A percentile compares a stretch with the other conserved stretches of the same genome.
Conservation (phyloP, 1,140 invertebrate genomes). For the Aradophagus sp. region DNA sequence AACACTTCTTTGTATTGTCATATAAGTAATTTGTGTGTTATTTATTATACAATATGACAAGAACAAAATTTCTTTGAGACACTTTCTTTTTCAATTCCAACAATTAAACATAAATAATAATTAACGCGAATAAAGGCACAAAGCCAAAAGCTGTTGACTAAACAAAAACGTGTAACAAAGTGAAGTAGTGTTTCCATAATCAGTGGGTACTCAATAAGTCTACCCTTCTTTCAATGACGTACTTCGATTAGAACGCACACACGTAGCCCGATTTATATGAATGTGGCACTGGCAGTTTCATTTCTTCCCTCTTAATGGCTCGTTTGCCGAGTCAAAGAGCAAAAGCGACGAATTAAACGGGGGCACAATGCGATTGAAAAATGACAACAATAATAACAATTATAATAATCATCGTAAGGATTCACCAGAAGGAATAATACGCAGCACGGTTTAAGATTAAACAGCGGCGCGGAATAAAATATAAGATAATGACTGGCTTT, state of each 20-base stretch:
- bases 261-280: slow-evolving; percentile 34
- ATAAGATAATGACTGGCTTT: slow-evolving; percentile 71
- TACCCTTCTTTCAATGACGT: slow-evolving; percentile 28
- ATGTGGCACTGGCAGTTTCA: slow-evolving; percentile 54
- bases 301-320: slow-evolving; percentile 64
- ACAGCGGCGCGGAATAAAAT: slow-evolving; percentile 67
- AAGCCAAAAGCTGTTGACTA: slow-evolving; percentile 11
- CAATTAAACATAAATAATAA: too few species aligned
- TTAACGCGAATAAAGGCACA: too few species aligned
- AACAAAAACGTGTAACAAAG: slow-evolving; percentile 16
- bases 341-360: slow-evolving; percentile 60
- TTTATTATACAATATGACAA: too few species aligned
- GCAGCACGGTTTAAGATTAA: slow-evolving; percentile 66
- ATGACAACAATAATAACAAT: slow-evolving; percentile 60
- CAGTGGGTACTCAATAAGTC: slow-evolving; percentile 47
- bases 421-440: slow-evolving; percentile 64
- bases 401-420: slow-evolving; percentile 44
- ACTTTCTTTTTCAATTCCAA: too few species aligned
- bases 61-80: too few species aligned
- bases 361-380: slow-evolving; percentile 33
- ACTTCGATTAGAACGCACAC: slow-evolving; percentile 34
- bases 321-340: slow-evolving; percentile 60
- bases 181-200: slow-evolving; percentile 47
- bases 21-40: too few species aligned
- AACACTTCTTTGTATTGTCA: too few species aligned